Base-by-base conservation (phyloP, 2,797 vertebrate species). In the Gephyroberyx darwinii region DNA sequence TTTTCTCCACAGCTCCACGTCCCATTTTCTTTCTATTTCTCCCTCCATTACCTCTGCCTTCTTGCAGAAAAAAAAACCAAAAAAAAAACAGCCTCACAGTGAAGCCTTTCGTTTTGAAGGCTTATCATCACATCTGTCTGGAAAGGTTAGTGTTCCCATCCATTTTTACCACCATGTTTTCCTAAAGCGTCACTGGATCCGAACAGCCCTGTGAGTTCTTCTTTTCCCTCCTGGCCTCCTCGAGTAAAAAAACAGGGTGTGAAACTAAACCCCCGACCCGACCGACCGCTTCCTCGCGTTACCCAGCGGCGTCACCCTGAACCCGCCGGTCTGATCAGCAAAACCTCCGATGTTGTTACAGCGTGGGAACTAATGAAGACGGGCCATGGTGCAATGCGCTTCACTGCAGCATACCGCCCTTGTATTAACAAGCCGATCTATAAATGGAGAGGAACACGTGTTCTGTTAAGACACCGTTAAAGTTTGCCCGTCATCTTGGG, bases 51-150 rank as follows among this genome's bases (percentile, higher is more conserved):
- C 66, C 43, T 81, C 30, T 43, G 12, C 65, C 75, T 73, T 76
- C 67, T 62, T 20, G 5, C 20, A 52, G 50, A 20, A 65, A 26
- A 26, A 26, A 26, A 26, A 26, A 52, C 20, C 20, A 65, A 26
- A 26, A 26, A 26, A 26, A 26, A 26, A 26, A 50, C 48, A 61
- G 74, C 35, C 50, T 71, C 71, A 50, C 48, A 57, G 39, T 10
- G 31, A 77, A 68, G 56, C 57, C 39, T 69, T 77, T 84, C 71
- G 84, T 78, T 41, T 51, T 20, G 79, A 85, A 88, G 77, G 71
- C 81, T 88, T 91, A 90, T 91, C 90, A 88, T 90, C 88, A 91
- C 92, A 92, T 86, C 86, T 92, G 93, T 92, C 92, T 69, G 59
- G 60, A 73, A 54, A 65, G 69, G 85, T 93, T 92, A 92, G 89